Evolutionary conservation across 2,888 invertebrate species (phyloP), one percentile per base, ranked within the genome.

Genomic region (Lasioglossum pauxillum): DNA sequence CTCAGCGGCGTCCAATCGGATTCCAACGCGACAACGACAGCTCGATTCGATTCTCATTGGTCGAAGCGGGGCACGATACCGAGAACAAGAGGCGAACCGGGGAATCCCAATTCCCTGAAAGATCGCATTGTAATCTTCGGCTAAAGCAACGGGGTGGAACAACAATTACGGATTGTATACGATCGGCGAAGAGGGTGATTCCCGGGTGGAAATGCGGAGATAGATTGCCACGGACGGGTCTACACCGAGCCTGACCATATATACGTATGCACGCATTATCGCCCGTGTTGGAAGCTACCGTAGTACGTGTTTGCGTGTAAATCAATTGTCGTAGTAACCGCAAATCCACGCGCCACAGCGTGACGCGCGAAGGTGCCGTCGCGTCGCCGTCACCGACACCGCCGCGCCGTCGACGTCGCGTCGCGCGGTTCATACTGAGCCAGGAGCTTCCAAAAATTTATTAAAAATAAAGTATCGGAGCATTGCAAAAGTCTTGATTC

Each of bases 271-370:
- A 81, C 81, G 73, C 57, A 77, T 77, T 77, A 77, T 78, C 67
- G 67, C n/a, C 38, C 46, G 67, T 71, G 73, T 81, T 69, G 79
- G 31, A 71, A 41, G 71, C 75, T n/a, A 35, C n/a, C 35, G 49
- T 64, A 60, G 78, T 80, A 84, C 72, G 78, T 87, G 90, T 90
- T 78, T 90, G 91, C 91, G 90, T 91, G 93, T 92, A 93, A 92
- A 93, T 93, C 92, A 93, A 93, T 93, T 93, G 93, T 93, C 93
- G 92, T 88, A 90, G 88, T 84, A 90, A 92, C 92, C 93, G 89
- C 93, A 93, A 93, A 93, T 92, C 91, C 90, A 91, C 89, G 88
- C 84, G 86, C 87, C 87, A 86, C 89, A 78, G 91, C 88, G 86
- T 91, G 90, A 91, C 90, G 89, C 90, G 91, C 77, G 85, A 90